Evolutionary conservation across 2,888 invertebrate genomes (phyloP).

Genomic region (Oscheius sp.): DNA sequence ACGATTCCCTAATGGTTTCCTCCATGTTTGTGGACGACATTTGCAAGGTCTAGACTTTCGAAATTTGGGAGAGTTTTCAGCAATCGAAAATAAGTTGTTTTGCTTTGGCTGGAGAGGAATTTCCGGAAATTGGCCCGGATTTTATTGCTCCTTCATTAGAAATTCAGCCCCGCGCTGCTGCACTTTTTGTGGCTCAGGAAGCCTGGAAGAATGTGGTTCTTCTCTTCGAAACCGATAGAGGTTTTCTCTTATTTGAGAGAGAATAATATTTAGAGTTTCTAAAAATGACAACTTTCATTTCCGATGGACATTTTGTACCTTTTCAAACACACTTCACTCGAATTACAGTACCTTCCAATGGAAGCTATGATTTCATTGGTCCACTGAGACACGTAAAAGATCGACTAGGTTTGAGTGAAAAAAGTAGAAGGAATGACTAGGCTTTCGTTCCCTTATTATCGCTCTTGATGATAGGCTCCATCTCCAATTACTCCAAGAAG

Average conservation of each 20-base stretch:
- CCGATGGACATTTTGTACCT: slow-evolving; percentile 13
- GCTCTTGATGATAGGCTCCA: not conserved
- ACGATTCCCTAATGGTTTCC: slow-evolving; percentile 7
- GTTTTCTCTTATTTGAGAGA: not conserved
- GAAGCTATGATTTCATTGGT: not conserved
- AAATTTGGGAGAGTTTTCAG: not conserved
- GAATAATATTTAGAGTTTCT: slow-evolving; percentile 15
- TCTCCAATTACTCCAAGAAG: not conserved
- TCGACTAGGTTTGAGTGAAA: slow-evolving; percentile 3
- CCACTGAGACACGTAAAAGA: slow-evolving; percentile 16
- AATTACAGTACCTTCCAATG: not conserved
- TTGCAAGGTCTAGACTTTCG: not conserved
- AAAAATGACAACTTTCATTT: slow-evolving; percentile 13
- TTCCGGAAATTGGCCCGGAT: not conserved
- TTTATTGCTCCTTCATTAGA: slow-evolving; percentile 31
- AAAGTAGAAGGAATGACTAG: not conserved
- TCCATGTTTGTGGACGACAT: not conserved
- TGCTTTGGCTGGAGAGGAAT: slow-evolving; percentile 1
- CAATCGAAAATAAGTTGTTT: not conserved
- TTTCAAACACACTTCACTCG: slow-evolving; percentile 12
- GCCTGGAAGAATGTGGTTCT: slow-evolving; percentile 43
- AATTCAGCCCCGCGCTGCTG: slow-evolving; percentile 36
- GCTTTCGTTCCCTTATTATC: not conserved
- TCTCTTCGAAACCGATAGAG: slow-evolving; percentile 32
- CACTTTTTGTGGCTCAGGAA: slow-evolving; percentile 38